Conservation (phyloP, 2,113 vertebrate species). For the Chauna torquata region DNA sequence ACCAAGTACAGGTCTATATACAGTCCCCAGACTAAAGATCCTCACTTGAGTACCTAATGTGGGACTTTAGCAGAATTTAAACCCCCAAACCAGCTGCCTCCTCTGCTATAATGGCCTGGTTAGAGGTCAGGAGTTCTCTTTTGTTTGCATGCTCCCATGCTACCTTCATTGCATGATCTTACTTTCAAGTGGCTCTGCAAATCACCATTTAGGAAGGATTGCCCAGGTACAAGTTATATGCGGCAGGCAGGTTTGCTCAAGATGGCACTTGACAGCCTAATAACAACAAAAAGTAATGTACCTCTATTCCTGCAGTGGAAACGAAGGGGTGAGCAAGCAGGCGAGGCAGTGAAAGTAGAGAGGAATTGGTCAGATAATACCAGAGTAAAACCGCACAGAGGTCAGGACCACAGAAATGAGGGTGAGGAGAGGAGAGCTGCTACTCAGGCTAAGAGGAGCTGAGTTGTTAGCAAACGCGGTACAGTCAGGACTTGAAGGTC, state of each 20-base stretch:
- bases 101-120: background rate
- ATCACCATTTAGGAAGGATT: background rate
- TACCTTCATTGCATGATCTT: background rate
- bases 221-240: background rate
- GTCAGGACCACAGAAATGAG: background rate
- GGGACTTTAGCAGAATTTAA: background rate
- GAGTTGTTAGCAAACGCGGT: background rate
- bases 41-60: background rate
- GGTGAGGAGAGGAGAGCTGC: background rate
- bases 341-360: background rate
- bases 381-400: background rate
- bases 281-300: background rate
- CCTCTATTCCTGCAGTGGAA: background rate
- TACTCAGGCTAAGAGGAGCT: background rate
- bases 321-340: background rate
- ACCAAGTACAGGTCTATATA: background rate
- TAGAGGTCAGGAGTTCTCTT: background rate
- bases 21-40: background rate
- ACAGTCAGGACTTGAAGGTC: background rate
- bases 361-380: background rate
- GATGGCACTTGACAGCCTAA: background rate
- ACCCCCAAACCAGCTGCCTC: background rate
- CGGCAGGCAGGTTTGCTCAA: background rate
- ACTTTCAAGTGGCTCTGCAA: background rate
- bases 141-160: background rate